Evolutionary conservation across 2,113 vertebrate genomes (phyloP), one percentile per base, ranked within the genome.

Genomic region (Ptilonorhynchus violaceus): DNA sequence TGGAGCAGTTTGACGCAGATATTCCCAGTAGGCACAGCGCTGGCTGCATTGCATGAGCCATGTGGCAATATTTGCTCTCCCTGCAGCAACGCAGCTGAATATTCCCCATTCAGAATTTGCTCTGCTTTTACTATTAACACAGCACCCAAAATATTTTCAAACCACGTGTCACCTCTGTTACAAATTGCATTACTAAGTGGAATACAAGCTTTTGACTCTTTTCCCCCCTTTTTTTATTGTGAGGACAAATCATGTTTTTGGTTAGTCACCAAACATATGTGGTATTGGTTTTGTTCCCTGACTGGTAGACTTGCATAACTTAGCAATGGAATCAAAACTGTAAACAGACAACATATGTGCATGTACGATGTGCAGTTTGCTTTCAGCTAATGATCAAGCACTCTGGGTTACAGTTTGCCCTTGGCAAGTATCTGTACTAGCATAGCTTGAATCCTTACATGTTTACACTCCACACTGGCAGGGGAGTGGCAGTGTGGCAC

Each of bases 361-460:
- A 59, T 59, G 93, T 49, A 95, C 27, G 0, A 90, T 66, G 83
- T 93, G 92, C 92, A 94, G 79, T 78, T 96, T 92, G 95, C 85
- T 97, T 88, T 93, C 93, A 95, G 95, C 95, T 96, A 96, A 94
- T 95, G 95, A 96, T 93, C 92, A 95, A 92, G 93, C 93, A 91
- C 88, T 96, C 95, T 56, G 90, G 79, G 85, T 93, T 96, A 56
- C 90, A 86, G 93, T 68, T 96, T 95, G 95, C 96, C 93, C 73
- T 96, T 96, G 95, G 96, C 96, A 96, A 96, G 66, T 82, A 92
- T 90, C 93, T 88, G 85, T 55, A 88, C 72, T 44, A 72, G 88
- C 93, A 86, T 88, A 85, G 96, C 93, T 95, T 78, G 95, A 91
- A 94, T 93, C 90, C 79, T 60, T 86, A 13, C 63, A 60, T 89